Percentiles rank a stretch among this genome's conserved stretches.
Evolutionary conservation across 2,113 vertebrate species (phyloP).

Genomic region (Labrus mixtus): DNA sequence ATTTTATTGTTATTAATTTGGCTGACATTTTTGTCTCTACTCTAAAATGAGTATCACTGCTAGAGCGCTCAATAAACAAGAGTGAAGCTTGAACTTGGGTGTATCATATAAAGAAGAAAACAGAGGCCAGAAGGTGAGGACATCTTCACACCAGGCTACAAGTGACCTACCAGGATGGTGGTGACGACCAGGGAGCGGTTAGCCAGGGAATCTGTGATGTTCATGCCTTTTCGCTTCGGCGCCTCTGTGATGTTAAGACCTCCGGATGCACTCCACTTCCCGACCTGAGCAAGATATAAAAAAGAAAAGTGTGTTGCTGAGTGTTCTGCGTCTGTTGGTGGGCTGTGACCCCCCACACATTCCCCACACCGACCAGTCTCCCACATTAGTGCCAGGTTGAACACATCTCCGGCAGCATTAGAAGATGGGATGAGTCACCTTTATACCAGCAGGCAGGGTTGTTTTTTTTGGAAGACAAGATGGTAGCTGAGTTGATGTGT

Average conservation of each 20-base stretch:
- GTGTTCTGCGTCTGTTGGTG: constrained; percentile 48
- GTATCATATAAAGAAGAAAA: neutral
- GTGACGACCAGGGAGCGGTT: constrained; percentile 97
- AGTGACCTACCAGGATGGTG: constrained; percentile 93
- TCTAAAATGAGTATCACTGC: too few relatives aligned
- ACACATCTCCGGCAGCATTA: constrained; percentile 69
- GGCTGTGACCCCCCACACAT: constrained; percentile 57
- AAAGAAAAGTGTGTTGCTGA: constrained; percentile 65
- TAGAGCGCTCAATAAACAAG: too few relatives aligned
- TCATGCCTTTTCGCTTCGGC: constrained; percentile 92
- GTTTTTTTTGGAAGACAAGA: constrained; percentile 36
- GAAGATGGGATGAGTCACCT: constrained; percentile 74
- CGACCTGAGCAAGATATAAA: constrained; percentile 87
- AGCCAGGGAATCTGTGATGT: constrained; percentile 96
- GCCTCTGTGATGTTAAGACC: constrained; percentile 97
- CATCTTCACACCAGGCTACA: constrained; percentile 13
- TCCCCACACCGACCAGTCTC: constrained; percentile 42
- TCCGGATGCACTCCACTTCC: constrained; percentile 93
- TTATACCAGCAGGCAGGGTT: constrained; percentile 45
- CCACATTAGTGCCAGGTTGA: constrained; percentile 61
- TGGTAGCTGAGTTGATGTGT: constrained; percentile 23
- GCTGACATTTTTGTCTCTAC: too few relatives aligned
- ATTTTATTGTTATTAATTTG: neutral
- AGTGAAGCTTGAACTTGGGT: neutral
- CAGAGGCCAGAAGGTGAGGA: constrained; percentile 1